Percentiles rank a stretch among this genome's conserved stretches.
phyloP scores from a whole-genome alignment of 1,140 invertebrate genomes.

The Centruroides vittatus region DNA sequence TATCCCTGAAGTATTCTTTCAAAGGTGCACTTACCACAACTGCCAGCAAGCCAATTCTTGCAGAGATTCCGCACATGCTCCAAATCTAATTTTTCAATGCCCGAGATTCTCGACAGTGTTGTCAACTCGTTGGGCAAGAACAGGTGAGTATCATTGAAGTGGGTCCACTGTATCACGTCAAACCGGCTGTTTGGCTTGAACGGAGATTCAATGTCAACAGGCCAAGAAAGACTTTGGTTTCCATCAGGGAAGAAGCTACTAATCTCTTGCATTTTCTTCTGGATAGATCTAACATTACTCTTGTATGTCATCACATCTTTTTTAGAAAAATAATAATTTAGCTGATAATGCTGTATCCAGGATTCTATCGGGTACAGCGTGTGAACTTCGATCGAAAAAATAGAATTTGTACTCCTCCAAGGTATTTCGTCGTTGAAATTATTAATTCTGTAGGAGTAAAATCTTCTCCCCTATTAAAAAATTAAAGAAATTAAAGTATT shows the following conservation, averaged over 20 bases:
- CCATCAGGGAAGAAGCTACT: conserved; percentile 29
- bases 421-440: too few relatives aligned
- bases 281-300: background rate
- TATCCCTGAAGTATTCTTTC: conserved; percentile 58
- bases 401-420: too few relatives aligned
- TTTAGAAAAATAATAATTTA: conserved; percentile 3
- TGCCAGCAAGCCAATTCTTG: conserved; percentile 8
- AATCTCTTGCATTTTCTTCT: conserved; percentile 28
- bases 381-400: too few relatives aligned
- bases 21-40: conserved; percentile 39
- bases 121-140: conserved; percentile 36
- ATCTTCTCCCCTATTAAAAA: too few relatives aligned
- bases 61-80: conserved; percentile 21
- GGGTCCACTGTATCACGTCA: conserved; percentile 68
- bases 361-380: too few relatives aligned
- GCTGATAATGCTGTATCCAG: background rate
- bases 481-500: conserved; percentile 3
- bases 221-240: conserved; percentile 43
- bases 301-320: conserved; percentile 2
- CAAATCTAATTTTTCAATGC: conserved; percentile 26
- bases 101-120: conserved; percentile 25
- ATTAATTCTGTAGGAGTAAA: too few relatives aligned
- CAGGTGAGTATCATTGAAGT: conserved; percentile 67
- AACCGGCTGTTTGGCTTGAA: conserved; percentile 57
- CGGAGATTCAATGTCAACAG: conserved; percentile 53